Evolutionary conservation across 2,113 vertebrate genomes (phyloP).

Genomic region (Phyllostomus discolor): DNA sequence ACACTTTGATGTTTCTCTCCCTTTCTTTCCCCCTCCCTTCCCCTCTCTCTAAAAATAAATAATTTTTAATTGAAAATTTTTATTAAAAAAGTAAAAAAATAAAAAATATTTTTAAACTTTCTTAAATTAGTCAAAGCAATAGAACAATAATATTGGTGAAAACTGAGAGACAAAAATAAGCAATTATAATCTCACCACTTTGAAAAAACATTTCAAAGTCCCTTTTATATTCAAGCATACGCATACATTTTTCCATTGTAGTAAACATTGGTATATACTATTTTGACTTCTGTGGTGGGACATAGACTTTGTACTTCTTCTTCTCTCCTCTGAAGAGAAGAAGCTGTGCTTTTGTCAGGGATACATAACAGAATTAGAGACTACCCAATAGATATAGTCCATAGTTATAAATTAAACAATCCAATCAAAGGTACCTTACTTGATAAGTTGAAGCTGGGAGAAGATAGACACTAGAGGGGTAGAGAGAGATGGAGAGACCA

Average conservation of each 20-base stretch:
- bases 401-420: neutral
- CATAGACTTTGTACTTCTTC: neutral
- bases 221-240: neutral
- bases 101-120: neutral
- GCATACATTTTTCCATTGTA: neutral
- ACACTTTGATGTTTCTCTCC: too few relatives aligned
- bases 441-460: neutral
- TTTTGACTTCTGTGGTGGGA: neutral
- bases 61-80: too few relatives aligned
- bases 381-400: neutral
- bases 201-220: neutral
- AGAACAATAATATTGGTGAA: neutral
- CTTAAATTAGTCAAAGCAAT: neutral
- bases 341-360: neutral
- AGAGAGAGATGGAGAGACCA: neutral
- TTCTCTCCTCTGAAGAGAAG: neutral
- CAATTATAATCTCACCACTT: neutral
- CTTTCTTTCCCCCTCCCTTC: too few relatives aligned
- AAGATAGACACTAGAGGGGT: neutral
- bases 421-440: neutral
- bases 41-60: too few relatives aligned
- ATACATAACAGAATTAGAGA: neutral
- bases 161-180: neutral
- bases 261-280: neutral
- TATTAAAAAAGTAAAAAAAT: too few relatives aligned